Conservation (phyloP, 2,113 vertebrate genomes). For the Peucedramus taeniatus region DNA sequence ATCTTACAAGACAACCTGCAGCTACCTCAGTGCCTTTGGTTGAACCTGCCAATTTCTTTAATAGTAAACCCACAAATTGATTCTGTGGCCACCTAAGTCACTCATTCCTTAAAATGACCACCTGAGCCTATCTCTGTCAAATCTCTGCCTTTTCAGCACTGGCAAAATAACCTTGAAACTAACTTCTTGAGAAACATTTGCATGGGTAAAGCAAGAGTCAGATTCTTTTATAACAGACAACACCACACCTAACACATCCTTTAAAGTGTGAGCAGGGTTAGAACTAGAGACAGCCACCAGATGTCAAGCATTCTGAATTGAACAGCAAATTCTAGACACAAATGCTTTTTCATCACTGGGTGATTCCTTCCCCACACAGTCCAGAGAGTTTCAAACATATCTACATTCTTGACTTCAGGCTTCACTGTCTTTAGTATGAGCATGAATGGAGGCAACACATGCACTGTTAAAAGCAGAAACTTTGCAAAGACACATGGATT, state of each 20-base stretch:
- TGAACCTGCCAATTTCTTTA: not conserved
- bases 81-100: not conserved
- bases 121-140: not conserved
- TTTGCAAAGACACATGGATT: not conserved
- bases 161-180: not conserved
- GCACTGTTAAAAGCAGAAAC: not conserved
- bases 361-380: not conserved
- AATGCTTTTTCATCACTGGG: not conserved
- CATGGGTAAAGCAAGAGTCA: not conserved
- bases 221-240: not conserved
- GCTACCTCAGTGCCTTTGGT: not conserved
- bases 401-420: not conserved
- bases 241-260: not conserved
- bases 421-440: not conserved
- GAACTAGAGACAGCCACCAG: not conserved
- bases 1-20: not conserved
- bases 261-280: not conserved
- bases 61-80: not conserved
- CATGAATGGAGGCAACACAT: not conserved
- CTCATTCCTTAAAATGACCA: not conserved
- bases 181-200: not conserved
- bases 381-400: not conserved
- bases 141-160: not conserved
- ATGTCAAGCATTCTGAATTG: not conserved
- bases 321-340: not conserved